Base-by-base conservation (phyloP, 2,888 invertebrate species). In the Alitta virens region DNA sequence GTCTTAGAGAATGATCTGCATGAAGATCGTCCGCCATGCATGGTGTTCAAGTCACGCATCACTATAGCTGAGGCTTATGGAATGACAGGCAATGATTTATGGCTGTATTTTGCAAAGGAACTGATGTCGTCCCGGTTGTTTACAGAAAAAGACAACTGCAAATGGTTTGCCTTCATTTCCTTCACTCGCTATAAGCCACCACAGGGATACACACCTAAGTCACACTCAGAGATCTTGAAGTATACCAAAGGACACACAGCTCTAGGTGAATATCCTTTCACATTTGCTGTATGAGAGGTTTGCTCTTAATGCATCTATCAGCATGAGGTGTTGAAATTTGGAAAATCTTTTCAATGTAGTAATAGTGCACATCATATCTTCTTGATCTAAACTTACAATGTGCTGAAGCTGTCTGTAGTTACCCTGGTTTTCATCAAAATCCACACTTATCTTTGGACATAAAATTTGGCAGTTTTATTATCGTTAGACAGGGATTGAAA, bases 111-210 rank as follows among this genome's bases (percentile, higher is more conserved):
- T 79, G 95, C 91, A 1, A 86, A 90, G 68, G 94, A 95, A 83
- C 84, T 96, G 51, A 89, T 93, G 86, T 86, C 87, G 60, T 89
- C 75, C 38, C 26, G 63, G 14, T 64, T 70, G 59, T 74, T 77
- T 57, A 42, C 62, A 0, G 85, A 87, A 67, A 86, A 88, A 70
- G 73, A 75, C 24, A 62, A 68, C 46, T 86, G 89, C 69, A 97
- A 96, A 81, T 95, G 91, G 84, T 85, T 95, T 62, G 94, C 90
- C 0, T 94, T 96, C 77, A 85, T 95, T 69, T 91, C 92, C 0
- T 93, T 92, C 79, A 94, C 94, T 0, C 85, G 88, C 72, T 67
- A 67, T 21, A 51, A 49, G 23, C 60, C 66, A 0, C 75, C 26
- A 12, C 67, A 67, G 16, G 71, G 63, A 89, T 77, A 87, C 89